Base-by-base conservation (phyloP, 1,140 invertebrate species). In the Drosophila azteca region DNA sequence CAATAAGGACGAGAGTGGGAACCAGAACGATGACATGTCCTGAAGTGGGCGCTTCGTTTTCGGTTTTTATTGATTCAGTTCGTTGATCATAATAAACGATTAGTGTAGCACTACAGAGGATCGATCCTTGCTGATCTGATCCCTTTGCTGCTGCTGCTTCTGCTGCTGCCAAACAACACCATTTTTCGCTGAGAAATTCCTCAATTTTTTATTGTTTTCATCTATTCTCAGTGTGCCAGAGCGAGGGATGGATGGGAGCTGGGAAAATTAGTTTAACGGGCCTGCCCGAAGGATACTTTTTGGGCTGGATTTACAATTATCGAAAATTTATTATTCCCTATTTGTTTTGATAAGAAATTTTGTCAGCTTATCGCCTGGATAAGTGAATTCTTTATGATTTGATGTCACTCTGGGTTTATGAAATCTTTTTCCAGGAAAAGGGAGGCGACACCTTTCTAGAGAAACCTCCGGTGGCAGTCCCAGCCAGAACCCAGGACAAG, bases 1-100 rank as follows among this genome's bases (percentile, higher is more conserved):
- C 35, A 9, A 31, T 24, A 15, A 6, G 53, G 20, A 11, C 46
- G 41, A 6, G 39, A 57, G 24, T 44, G 41, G 41, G 51, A 53
- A 51, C 43, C 41, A 44, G 62, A 26, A 52, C 75, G 78, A 65
- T 74, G 81, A 82, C 83, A 82, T 62, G 75, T 82, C 76, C 65
- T 87, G 75, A 77, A 87, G 83, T 87, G 64, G 83, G 83, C 83
- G 83, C 83, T 87, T 88, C 79, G 17, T 66, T 55, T 72, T 76
- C 57, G 48, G 52, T 61, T 83, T 77, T 83, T 87, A 87, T 87
- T 87, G 83, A 87, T 88, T 77, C 83, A 87, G 83, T 76, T 83
- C 83, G 83, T 88, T 87, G 83, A 87, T 87, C 79, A 88, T 70
- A 87, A 87, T 88, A 87, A 88, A 87, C 79, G 83, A 87, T 87